phyloP scores from a whole-genome alignment of 2,113 vertebrate genomes.

The Pelusios castaneus region DNA sequence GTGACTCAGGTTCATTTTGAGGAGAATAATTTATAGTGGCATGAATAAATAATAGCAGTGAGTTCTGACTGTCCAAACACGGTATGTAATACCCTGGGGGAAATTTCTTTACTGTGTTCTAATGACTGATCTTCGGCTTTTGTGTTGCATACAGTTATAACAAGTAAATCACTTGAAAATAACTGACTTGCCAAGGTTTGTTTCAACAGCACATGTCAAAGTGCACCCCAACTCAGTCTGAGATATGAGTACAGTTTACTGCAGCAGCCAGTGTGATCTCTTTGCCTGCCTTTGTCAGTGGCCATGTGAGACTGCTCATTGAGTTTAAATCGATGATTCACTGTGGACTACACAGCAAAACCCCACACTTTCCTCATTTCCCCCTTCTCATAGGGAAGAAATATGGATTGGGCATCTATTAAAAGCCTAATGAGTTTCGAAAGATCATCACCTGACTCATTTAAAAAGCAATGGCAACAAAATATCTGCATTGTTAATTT shows the following conservation, averaged over 20 bases:
- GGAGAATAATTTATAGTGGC: constrained; percentile 72
- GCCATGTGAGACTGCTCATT: background rate
- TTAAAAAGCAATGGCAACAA: background rate
- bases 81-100: constrained; percentile 62
- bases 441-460: background rate
- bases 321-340: background rate
- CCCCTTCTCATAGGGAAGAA: background rate
- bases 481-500: background rate
- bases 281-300: background rate
- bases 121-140: constrained; percentile 58
- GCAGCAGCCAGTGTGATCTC: constrained; percentile 14
- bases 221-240: background rate
- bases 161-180: constrained; percentile 65
- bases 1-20: constrained; percentile 70
- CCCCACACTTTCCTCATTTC: background rate
- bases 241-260: background rate
- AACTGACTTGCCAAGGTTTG: constrained; percentile 14
- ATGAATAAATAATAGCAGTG: constrained; percentile 73
- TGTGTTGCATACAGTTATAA: constrained; percentile 39
- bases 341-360: background rate
- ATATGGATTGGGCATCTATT: background rate
- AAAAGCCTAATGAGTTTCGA: background rate
- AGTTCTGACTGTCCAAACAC: constrained; percentile 70
- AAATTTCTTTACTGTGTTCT: background rate
- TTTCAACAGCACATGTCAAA: constrained; percentile 60